Base-by-base conservation (phyloP, 2,113 vertebrate species). In the Toxotes jaculatrix region DNA sequence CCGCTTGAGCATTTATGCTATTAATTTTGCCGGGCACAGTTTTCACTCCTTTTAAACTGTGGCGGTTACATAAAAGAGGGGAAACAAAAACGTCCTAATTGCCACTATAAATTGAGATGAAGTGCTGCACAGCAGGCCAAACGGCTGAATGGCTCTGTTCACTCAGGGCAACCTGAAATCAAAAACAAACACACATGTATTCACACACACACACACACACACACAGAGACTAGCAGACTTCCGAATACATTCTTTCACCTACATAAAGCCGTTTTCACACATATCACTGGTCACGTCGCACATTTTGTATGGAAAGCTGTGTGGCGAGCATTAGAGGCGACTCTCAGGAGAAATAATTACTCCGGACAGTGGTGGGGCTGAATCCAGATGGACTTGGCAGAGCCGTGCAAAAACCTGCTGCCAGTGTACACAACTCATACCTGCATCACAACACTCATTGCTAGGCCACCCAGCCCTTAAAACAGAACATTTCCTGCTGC, bases 61-160 rank as follows among this genome's bases (percentile, higher is more conserved):
- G 56, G 72, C 68, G 70, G 80, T 84, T 87, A 92, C 77, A 90
- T 93, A 86, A 90, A 91, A 91, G 85, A 77, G 63, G 47, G n/a
- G 79, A 84, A 89, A 87, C 76, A 90, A 89, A 87, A 91, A 85
- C 32, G 19, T 71, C 70, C 87, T 93, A 93, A 95, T 94, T 92
- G 88, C 86, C 82, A 89, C 74, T 61, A 82, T 92, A 92, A 93
- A 94, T 92, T 86, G 86, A 88, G 92, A 94, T 92, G 80, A 92
- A 91, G 89, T 86, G 86, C 69, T 55, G 34, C 72, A 38, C 62
- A 75, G 76, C 57, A 63, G 65, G 78, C 73, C 83, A 74, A 87
- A 79, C 70, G 68, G 36, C 65, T 77, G 68, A 88, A 60, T 43
- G 60, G 36, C 82, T 88, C 62, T 78, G 66, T 78, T 87, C 77